Conservation (phyloP, 2,797 vertebrate genomes). For the Darevskia nairensis region DNA sequence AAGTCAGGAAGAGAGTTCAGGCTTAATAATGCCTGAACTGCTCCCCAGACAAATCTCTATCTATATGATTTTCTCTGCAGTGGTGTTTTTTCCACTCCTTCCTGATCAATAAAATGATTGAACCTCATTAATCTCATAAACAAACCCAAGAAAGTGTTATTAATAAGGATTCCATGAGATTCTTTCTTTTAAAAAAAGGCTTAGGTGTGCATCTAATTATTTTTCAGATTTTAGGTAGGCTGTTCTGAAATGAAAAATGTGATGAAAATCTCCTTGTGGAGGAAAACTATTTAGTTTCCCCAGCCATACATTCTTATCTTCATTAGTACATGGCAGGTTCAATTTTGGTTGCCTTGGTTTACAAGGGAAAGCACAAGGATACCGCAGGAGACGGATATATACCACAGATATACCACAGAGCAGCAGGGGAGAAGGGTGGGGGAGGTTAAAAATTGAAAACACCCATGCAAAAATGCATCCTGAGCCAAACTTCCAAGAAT, state of each 20-base stretch:
- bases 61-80: not conserved
- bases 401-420: constrained; percentile 5
- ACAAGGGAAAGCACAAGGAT: constrained; percentile 17
- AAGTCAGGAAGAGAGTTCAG: not conserved
- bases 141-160: not conserved
- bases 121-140: constrained; percentile 19
- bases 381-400: constrained; percentile 28
- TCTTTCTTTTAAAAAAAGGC: not conserved
- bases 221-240: not conserved
- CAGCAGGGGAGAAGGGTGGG: not conserved
- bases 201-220: not conserved
- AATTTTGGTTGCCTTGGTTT: constrained; percentile 28
- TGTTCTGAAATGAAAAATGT: constrained; percentile 29
- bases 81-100: not conserved
- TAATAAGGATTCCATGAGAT: not conserved
- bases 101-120: constrained; percentile 23
- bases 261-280: constrained; percentile 6
- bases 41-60: not conserved
- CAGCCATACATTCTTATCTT: constrained; percentile 28
- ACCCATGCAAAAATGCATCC: not conserved
- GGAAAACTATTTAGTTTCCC: constrained; percentile 30
- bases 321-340: constrained; percentile 25
- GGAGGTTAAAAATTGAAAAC: not conserved
- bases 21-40: not conserved
- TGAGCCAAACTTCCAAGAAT: not conserved